phyloP scores from a whole-genome alignment of 2,888 invertebrate species.

The Euclidia mi region DNA sequence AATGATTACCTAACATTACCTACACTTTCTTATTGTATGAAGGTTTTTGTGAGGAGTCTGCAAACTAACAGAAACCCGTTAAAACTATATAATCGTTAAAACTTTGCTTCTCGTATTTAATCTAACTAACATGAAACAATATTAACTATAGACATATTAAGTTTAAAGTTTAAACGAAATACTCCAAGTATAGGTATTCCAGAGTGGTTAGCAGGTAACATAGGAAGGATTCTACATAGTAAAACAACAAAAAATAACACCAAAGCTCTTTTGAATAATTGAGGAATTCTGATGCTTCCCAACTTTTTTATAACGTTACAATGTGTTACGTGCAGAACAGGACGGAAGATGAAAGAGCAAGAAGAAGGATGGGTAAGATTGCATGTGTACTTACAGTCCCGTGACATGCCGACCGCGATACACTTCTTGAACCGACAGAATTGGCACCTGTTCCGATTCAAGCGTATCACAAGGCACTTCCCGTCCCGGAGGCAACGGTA shows the following conservation, averaged over 20 bases:
- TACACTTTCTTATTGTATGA: no score
- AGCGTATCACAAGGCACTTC: slow-evolving; percentile 97
- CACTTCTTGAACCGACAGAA: slow-evolving; percentile 99
- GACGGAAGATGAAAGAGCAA: slow-evolving; percentile 1
- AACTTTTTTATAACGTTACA: slow-evolving; percentile 13
- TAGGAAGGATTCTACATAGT: no score
- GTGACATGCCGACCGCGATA: slow-evolving; percentile 98
- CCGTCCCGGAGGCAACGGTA: slow-evolving; percentile 98
- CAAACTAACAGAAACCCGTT: no score
- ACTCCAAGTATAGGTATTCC: no score
- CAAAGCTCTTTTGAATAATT: not conserved
- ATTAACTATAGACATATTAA: not conserved
- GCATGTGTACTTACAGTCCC: slow-evolving; percentile 95
- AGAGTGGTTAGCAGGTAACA: no score
- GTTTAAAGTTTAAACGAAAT: no score
- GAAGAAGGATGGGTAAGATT: not conserved
- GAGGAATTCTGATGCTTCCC: slow-evolving; percentile 9
- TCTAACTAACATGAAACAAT: no score
- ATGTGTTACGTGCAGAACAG: slow-evolving; percentile 6
- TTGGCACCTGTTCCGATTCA: slow-evolving; percentile 98
- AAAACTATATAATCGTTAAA: no score
- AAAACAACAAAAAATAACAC: no score
- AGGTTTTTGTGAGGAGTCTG: no score
- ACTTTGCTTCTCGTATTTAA: no score
- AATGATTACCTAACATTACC: no score